phyloP scores from a whole-genome alignment of 2,797 vertebrate genomes.

The Kryptolebias ocellatus region DNA sequence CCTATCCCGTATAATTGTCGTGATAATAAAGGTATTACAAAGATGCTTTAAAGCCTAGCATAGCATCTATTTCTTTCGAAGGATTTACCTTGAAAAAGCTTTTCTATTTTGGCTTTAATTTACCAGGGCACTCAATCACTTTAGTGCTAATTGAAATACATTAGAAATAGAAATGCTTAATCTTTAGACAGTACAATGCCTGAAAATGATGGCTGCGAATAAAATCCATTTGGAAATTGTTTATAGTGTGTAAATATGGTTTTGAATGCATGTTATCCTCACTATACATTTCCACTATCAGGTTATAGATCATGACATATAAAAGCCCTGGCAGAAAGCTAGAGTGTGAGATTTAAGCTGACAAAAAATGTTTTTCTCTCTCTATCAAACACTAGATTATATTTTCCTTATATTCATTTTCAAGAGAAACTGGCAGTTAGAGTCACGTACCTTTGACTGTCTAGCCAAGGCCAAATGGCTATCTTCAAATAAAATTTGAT shows the following conservation, averaged over 20 bases:
- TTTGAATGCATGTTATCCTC: slow-evolving; percentile 34
- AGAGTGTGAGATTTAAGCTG: neutral
- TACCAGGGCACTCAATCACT: slow-evolving; percentile 69
- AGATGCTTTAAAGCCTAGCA: slow-evolving; percentile 61
- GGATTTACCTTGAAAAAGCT: slow-evolving; percentile 68
- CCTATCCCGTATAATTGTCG: slow-evolving; percentile 56
- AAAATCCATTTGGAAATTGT: slow-evolving; percentile 59
- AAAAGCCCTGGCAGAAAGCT: slow-evolving; percentile 19
- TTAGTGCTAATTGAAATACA: slow-evolving; percentile 71
- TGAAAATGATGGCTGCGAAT: slow-evolving; percentile 48
- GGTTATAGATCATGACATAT: slow-evolving; percentile 14
- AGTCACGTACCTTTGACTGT: slow-evolving; percentile 1
- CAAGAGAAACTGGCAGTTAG: neutral
- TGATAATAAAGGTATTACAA: slow-evolving; percentile 69
- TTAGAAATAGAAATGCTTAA: slow-evolving; percentile 69
- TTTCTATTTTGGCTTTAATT: slow-evolving; percentile 72
- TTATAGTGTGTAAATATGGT: slow-evolving; percentile 38
- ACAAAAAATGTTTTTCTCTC: neutral
- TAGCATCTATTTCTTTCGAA: slow-evolving; percentile 59
- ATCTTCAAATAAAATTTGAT: slow-evolving; percentile 12
- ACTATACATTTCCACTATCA: slow-evolving; percentile 14
- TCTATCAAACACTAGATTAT: neutral
- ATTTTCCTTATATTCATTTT: slow-evolving; percentile 7
- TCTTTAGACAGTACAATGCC: slow-evolving; percentile 57
- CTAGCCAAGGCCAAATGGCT: neutral